These are phyloP conservation scores for Cosmia trapezina DNA, from an alignment of 2,888 invertebrate species.

Conservation along the genomic window DNA sequence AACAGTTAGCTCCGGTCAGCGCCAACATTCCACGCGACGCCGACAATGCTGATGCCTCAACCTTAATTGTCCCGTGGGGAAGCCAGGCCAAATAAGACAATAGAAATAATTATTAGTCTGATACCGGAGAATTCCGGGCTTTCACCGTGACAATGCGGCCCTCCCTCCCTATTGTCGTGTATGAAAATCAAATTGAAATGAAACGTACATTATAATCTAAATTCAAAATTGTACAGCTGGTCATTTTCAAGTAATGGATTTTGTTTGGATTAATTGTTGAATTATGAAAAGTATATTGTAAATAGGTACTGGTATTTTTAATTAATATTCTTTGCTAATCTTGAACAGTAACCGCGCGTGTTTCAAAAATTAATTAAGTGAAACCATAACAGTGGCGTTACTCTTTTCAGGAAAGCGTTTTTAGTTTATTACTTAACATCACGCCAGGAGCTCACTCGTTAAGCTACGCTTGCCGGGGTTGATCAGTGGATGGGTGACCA, in stretches of 20 bases:
- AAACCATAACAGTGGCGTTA: not conserved
- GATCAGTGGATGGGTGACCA: no score
- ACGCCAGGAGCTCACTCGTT: no score
- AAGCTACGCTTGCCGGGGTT: no score
- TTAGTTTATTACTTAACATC: not conserved
- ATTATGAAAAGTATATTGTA: slow-evolving; percentile 12
- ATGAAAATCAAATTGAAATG: slow-evolving; percentile 77
- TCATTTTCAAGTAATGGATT: slow-evolving; percentile 28
- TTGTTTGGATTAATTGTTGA: slow-evolving; percentile 2
- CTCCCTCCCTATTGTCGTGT: slow-evolving; percentile 71
- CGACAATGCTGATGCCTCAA: slow-evolving; percentile 58
- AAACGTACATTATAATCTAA: slow-evolving; percentile 69
- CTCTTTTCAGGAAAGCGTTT: not conserved
- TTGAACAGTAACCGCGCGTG: slow-evolving; percentile 9
- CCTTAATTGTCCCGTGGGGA: slow-evolving; percentile 63
- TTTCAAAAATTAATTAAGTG: slow-evolving; percentile 23
- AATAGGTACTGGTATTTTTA: slow-evolving; percentile 18
- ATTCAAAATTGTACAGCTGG: slow-evolving; percentile 47
- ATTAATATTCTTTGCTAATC: slow-evolving; percentile 22
- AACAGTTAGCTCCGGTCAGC: slow-evolving; percentile 42
- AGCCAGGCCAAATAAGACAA: slow-evolving; percentile 78
- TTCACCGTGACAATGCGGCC: slow-evolving; percentile 73
- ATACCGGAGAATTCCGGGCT: slow-evolving; percentile 73
- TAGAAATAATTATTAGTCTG: slow-evolving; percentile 80
- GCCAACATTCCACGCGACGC: slow-evolving; percentile 46